Conservation (phyloP, 2,113 vertebrate species). For the Orientallactaga bullata region DNA sequence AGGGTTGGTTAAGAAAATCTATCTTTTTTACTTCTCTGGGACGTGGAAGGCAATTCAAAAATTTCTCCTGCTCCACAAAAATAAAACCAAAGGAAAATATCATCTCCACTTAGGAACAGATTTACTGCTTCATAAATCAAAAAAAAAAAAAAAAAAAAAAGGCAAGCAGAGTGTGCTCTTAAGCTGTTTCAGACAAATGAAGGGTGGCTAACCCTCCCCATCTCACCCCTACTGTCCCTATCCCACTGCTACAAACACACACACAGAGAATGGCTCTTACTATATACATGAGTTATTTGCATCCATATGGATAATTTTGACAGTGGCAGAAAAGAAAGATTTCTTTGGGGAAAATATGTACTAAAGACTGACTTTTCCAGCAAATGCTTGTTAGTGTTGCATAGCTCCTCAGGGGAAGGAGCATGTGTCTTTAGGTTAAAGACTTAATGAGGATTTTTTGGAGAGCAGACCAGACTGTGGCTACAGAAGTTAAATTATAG, state of each 20-base stretch:
- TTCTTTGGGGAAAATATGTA: slow-evolving; percentile 37
- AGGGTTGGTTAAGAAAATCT: background rate
- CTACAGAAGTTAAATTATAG: slow-evolving; percentile 67
- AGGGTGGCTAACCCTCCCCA: background rate
- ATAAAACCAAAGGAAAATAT: slow-evolving; percentile 65
- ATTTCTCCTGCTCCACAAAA: slow-evolving; percentile 10
- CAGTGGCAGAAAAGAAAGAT: slow-evolving; percentile 53
- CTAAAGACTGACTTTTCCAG: slow-evolving; percentile 58
- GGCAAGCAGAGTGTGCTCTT: background rate
- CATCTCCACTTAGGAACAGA: slow-evolving; percentile 40
- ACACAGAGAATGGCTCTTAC: background rate
- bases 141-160: slow-evolving; percentile 57
- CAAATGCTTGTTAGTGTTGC: slow-evolving; percentile 54
- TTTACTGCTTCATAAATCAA: slow-evolving; percentile 43
- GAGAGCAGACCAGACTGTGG: slow-evolving; percentile 55
- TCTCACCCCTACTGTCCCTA: background rate
- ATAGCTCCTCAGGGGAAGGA: background rate
- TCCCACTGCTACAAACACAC: background rate
- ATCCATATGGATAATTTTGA: background rate
- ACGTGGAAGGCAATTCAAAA: slow-evolving; percentile 13
- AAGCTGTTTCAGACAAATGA: slow-evolving; percentile 42
- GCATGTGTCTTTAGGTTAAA: slow-evolving; percentile 40
- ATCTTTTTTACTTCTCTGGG: background rate
- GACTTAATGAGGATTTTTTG: slow-evolving; percentile 70
- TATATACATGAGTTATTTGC: background rate